Base-by-base conservation (phyloP, 2,113 vertebrate genomes). In the Anolis sagrei region DNA sequence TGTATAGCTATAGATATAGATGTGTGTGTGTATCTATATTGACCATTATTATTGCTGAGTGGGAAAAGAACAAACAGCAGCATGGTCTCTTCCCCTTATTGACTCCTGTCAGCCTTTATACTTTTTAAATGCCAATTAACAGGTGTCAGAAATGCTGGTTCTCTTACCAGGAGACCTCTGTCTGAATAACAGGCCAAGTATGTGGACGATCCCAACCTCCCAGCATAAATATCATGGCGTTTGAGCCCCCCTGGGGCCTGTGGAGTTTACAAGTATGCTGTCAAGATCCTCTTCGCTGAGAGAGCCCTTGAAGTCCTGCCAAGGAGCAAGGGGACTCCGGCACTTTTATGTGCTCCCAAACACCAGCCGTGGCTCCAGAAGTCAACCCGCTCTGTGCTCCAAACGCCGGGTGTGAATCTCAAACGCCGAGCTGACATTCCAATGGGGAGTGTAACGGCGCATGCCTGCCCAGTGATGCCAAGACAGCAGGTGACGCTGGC, bases 231-330 rank as follows among this genome's bases (percentile, higher is more conserved):
- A 96, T 94, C 94, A 4, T 95, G 95, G 95, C 89, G 96, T 94
- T 96, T 96, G 96, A 96, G 95, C 95, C 94, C 95, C 89, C 94
- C 89, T 92, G 95, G 95, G 95, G 95, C 95, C 96, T 92, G 91
- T 92, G 95, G 96, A 95, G 97, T 97, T 97, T 95, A 93, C 96
- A 96, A 92, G 95, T 97, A 97, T 97, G 96, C 94, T 95, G 96
- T 96, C 95, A 95, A 97, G 96, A 95, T 96, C 95, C 84, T 95
- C 95, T 94, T 94, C 83, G 16, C 88, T 96, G 95, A 94, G 92
- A 90, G 89, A 93, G 92, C 83, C 96, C 96, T 97, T 97, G 97
- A 97, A 97, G 96, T 97, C 83, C 90, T 96, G 96, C 97, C 97
- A 97, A 92, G 87, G 91, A 58, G 91, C n/a, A 73, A 95, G 93